A percentile compares a stretch with the other conserved stretches of the same genome.
These are phyloP conservation scores for Coelopa frigida DNA, from an alignment of 1,140 invertebrate species.

Conservation along the genomic window DNA sequence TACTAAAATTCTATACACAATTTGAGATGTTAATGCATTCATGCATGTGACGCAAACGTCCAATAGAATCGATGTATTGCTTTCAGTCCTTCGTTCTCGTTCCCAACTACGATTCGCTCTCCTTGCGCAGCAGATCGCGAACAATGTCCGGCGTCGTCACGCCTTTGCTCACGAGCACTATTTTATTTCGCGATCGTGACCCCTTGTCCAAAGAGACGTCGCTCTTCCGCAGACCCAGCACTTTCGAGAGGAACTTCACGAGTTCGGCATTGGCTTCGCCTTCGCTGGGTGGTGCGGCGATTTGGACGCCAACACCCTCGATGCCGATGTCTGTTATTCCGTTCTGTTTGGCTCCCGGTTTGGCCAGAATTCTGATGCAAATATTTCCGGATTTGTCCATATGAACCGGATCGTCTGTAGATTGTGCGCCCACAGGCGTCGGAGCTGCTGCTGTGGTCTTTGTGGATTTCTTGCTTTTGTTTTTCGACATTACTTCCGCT, in stretches of 20 bases:
- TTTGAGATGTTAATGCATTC: neutral
- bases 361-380: constrained; percentile 57
- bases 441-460: constrained; percentile 7
- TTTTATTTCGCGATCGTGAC: constrained; percentile 42
- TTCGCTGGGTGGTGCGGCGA: constrained; percentile 67
- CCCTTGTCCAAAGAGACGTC: constrained; percentile 56
- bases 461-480: constrained; percentile 29
- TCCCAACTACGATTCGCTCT: constrained; percentile 6
- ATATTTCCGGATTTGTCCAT: constrained; percentile 57
- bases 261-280: constrained; percentile 73
- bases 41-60: neutral
- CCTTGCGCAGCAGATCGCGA: constrained; percentile 20
- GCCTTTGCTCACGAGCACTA: constrained; percentile 38
- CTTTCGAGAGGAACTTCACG: constrained; percentile 60
- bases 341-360: constrained; percentile 70
- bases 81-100: constrained; percentile 5
- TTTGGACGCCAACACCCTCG: constrained; percentile 54
- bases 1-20: no score
- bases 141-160: constrained; percentile 26
- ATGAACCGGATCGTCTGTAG: constrained; percentile 43
- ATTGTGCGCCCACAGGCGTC: constrained; percentile 3
- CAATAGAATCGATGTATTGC: neutral
- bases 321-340: constrained; percentile 55
- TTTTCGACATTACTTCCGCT: constrained; percentile 29
- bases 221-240: constrained; percentile 62